These are phyloP conservation scores for Drosophila rhopaloa DNA, from an alignment of 1,140 invertebrate species.

Conservation along the genomic window DNA sequence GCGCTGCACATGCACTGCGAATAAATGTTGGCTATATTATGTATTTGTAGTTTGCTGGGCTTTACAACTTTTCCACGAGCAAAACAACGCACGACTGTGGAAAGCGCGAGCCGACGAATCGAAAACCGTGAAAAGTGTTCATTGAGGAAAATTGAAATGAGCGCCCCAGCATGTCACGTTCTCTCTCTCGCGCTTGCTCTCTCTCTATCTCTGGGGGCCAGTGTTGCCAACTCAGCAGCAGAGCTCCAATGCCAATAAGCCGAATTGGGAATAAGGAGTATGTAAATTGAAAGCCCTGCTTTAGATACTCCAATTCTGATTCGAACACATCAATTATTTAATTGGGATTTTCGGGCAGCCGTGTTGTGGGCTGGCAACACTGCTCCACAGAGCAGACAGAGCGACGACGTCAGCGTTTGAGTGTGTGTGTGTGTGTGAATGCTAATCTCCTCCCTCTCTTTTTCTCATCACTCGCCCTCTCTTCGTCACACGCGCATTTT, in stretches of 20 bases:
- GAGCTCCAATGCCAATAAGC: constrained; percentile 42
- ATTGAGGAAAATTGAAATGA: constrained; percentile 82
- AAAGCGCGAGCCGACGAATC: constrained; percentile 60
- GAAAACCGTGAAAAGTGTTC: constrained; percentile 81
- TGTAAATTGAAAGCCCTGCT: constrained; percentile 7
- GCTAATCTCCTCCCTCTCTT: constrained; percentile 11
- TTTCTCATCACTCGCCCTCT: constrained; percentile 7
- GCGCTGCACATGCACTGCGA: constrained; percentile 37
- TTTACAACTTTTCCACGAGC: constrained; percentile 46
- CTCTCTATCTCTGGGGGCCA: constrained; percentile 27
- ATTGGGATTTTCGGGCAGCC: constrained; percentile 8
- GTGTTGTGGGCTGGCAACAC: constrained; percentile 31
- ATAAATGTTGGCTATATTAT: constrained; percentile 40
- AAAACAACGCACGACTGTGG: constrained; percentile 51
- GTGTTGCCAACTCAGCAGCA: constrained; percentile 69
- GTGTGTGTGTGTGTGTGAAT: constrained; percentile 10
- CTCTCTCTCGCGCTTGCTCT: constrained; percentile 22
- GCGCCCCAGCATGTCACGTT: constrained; percentile 32
- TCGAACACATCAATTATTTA: constrained; percentile 30
- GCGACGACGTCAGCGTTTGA: constrained; percentile 50
- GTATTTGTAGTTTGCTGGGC: constrained; percentile 21
- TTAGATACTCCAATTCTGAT: constrained; percentile 22
- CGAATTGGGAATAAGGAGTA: constrained; percentile 5
- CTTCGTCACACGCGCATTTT: constrained; percentile 66
- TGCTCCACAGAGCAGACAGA: constrained; percentile 55